Evolutionary conservation across 1,140 invertebrate genomes (phyloP), one percentile per base, ranked within the genome.

Genomic region (Diabrotica undecimpunctata): DNA sequence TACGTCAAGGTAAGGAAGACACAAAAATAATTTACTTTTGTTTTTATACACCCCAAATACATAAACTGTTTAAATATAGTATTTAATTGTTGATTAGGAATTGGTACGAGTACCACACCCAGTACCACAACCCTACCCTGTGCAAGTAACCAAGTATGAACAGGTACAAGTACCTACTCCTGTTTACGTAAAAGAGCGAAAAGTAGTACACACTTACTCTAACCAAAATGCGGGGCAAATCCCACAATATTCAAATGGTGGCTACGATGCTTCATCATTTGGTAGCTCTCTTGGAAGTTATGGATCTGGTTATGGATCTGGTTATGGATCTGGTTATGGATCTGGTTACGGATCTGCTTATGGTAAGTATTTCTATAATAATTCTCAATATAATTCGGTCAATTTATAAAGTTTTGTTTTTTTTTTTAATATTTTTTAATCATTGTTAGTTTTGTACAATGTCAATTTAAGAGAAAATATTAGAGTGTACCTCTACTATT

Each of bases 41-140:
- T 25, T 25, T 25, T 25, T 4, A 25, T 25, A 25, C 25, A 25
- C 25, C 25, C 6, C 41, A 46, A 5, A 46, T 46, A 5, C 8
- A 46, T 46, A 46, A 46, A 46, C 11, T 46, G 2, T 6, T 10
- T 10, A 4, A 46, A 10, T 2, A 5, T 46, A 6, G 41, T 46
- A 25, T 25, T 2, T 54, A 14, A 55, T 25, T 14, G 12, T 14
- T 55, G 41, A 46, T 46, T 46, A 46, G 41, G 3, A 46, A 14
- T 25, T 55, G 13, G 12, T 55, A 14, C 54, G 14, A 36, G 54
- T 25, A 55, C 54, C 54, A 7, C 54, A 55, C 14, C 54, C 54
- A 74, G 54, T 55, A 25, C 54, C 54, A 55, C 13, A 55, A 52
- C 62, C 65, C 36, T 66, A 70, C 6, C 36, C 59, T 50, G 58